phyloP scores from a whole-genome alignment of 2,888 invertebrate genomes.

The Linnaemya tessellans region DNA sequence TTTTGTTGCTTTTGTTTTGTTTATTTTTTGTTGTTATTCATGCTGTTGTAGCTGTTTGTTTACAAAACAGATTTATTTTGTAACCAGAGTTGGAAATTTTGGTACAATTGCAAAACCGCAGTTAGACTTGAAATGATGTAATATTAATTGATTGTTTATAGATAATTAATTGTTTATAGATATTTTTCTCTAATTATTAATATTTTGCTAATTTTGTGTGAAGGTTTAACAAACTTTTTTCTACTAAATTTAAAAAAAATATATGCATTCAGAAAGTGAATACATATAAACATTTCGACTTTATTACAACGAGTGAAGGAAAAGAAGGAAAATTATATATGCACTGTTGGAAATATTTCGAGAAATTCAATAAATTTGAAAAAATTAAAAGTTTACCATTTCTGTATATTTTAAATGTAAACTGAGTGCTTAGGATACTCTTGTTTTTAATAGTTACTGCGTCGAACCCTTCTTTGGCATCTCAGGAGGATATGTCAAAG shows the following conservation, averaged over 20 bases:
- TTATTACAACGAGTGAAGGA: too few relatives aligned
- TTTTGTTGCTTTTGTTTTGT: not conserved
- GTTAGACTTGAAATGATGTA: not conserved
- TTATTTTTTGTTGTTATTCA: not conserved
- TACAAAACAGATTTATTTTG: slow-evolving; percentile 40
- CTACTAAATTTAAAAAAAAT: not conserved
- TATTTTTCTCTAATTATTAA: not conserved
- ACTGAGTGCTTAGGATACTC: too few relatives aligned
- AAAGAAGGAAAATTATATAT: too few relatives aligned
- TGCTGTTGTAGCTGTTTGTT: slow-evolving; percentile 22
- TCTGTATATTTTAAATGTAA: too few relatives aligned
- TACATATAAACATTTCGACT: too few relatives aligned
- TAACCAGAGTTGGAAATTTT: slow-evolving; percentile 24
- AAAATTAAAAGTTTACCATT: too few relatives aligned
- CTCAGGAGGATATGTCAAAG: too few relatives aligned
- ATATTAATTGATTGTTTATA: not conserved
- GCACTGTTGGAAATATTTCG: too few relatives aligned
- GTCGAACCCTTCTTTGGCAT: too few relatives aligned
- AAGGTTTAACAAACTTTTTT: not conserved
- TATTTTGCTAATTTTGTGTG: not conserved
- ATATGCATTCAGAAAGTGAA: too few relatives aligned
- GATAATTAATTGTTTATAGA: not conserved
- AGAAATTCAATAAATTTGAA: too few relatives aligned
- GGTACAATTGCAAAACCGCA: slow-evolving; percentile 5
- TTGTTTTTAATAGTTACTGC: too few relatives aligned